Evolutionary conservation across 2,113 vertebrate species (phyloP).

Genomic region (Cynoglossus semilaevis): DNA sequence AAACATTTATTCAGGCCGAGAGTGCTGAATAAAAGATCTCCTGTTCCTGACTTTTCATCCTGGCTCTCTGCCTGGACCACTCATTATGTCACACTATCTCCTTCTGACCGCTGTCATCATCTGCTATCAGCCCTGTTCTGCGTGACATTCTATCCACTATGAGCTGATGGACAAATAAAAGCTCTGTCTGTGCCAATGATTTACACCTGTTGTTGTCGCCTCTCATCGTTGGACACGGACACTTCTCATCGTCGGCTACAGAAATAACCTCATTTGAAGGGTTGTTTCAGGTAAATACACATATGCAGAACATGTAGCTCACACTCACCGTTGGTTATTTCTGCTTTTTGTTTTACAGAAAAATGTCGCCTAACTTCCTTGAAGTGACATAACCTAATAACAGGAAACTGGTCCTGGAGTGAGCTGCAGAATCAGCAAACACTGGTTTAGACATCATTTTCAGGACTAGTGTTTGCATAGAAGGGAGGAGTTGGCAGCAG

Average conservation of each 20-base stretch:
- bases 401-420: no score
- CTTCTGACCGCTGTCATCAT: conserved; percentile 18
- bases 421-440: no score
- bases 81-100: conserved; percentile 36
- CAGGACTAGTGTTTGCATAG: no score
- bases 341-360: no score
- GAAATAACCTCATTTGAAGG: no score
- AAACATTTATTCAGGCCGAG: conserved; percentile 5
- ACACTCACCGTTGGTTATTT: no score
- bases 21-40: conserved; percentile 18
- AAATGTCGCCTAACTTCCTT: no score
- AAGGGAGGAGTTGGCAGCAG: no score
- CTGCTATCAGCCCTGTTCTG: conserved; percentile 34
- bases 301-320: no score
- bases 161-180: conserved; percentile 10
- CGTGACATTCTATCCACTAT: conserved; percentile 15
- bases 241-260: not conserved
- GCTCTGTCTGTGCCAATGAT: conserved; percentile 1
- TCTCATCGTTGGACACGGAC: not conserved
- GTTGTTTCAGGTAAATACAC: no score
- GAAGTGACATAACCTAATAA: no score
- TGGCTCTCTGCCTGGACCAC: conserved; percentile 22
- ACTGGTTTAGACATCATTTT: no score
- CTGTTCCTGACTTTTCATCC: conserved; percentile 27
- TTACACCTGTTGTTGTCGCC: not conserved